Percentiles rank a stretch among this genome's conserved stretches.
Evolutionary conservation across 2,113 vertebrate species (phyloP).

Genomic region (Glareola pratincola): DNA sequence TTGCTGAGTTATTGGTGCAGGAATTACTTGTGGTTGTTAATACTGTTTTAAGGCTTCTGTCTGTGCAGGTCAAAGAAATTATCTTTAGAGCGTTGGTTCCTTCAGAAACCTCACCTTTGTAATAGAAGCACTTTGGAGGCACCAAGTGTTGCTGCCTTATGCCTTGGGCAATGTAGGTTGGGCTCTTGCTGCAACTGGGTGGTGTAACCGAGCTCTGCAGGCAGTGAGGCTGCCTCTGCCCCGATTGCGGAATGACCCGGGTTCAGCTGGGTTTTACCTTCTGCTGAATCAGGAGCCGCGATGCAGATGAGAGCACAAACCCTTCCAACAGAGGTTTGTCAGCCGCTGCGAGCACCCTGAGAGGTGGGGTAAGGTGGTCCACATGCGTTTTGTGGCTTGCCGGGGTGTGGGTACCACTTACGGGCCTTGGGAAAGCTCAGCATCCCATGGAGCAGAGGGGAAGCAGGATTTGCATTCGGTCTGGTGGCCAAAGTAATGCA

Average conservation of each 20-base stretch:
- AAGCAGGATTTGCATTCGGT: neutral
- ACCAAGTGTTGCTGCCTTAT: accelerated
- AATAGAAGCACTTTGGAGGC: neutral
- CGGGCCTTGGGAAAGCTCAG: neutral
- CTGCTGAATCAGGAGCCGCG: neutral
- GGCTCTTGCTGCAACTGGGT: neutral
- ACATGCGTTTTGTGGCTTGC: accelerated
- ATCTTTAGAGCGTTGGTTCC: neutral
- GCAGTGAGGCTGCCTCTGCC: neutral
- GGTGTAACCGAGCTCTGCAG: neutral
- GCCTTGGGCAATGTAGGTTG: neutral
- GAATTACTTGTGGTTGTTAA: neutral
- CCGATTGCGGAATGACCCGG: accelerated
- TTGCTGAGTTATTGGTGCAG: neutral
- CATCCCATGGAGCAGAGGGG: accelerated
- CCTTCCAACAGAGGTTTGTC: neutral
- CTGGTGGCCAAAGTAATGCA: accelerated
- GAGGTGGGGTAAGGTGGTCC: neutral
- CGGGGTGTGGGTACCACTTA: neutral
- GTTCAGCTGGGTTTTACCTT: neutral
- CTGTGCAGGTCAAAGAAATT: neutral
- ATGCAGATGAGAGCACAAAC: neutral
- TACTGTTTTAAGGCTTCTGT: neutral
- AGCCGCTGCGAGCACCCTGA: neutral
- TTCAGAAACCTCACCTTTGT: neutral